phyloP scores from a whole-genome alignment of 2,888 invertebrate genomes.

The Lasioglossum lativentre region DNA sequence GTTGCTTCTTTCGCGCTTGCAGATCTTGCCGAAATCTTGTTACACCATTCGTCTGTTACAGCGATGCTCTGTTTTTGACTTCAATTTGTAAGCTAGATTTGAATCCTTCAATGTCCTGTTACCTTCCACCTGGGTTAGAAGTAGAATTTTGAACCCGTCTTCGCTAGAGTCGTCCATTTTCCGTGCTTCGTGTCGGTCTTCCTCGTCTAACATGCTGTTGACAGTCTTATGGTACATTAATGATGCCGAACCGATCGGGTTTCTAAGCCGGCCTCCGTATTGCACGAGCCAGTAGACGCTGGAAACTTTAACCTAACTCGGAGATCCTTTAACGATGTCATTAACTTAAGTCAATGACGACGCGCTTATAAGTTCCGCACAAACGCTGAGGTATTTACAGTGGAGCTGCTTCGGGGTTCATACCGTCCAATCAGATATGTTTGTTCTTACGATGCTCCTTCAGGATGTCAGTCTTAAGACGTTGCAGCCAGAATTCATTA shows the following conservation, averaged over 20 bases:
- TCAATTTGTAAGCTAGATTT: background rate
- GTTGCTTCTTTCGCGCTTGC: background rate
- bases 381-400: background rate
- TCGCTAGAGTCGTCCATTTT: background rate
- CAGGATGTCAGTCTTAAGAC: background rate
- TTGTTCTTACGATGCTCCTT: background rate
- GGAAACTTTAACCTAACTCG: background rate
- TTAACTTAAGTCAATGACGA: background rate
- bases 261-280: background rate
- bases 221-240: background rate
- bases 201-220: background rate
- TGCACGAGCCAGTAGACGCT: background rate
- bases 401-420: background rate
- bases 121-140: background rate
- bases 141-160: background rate
- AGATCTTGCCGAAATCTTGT: background rate
- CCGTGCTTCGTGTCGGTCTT: background rate
- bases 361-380: background rate
- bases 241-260: background rate
- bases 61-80: background rate
- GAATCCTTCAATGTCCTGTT: background rate
- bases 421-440: background rate
- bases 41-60: background rate
- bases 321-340: slow-evolving; percentile 3
- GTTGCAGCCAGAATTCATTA: background rate